A percentile compares a stretch with the other conserved stretches of the same genome.
Evolutionary conservation across 2,888 invertebrate genomes (phyloP).

Genomic region (Proisotoma minuta): DNA sequence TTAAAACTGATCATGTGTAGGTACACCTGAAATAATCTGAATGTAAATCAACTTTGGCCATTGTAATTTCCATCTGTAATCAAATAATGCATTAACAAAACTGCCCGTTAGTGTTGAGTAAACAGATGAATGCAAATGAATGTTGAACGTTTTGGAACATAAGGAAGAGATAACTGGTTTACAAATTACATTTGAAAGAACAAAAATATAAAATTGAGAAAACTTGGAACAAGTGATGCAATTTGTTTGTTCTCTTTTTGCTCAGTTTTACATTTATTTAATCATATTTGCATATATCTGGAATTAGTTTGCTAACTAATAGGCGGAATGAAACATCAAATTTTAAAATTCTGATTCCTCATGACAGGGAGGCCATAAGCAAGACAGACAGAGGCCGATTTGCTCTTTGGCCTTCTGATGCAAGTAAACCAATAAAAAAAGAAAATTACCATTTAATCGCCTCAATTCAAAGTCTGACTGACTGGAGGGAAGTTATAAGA

Average conservation of each 20-base stretch:
- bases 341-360: conserved; percentile 5
- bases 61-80: not conserved
- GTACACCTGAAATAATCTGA: too few species aligned
- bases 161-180: too few species aligned
- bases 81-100: not conserved
- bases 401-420: not conserved
- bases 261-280: conserved; percentile 14
- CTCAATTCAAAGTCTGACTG: conserved; percentile 2
- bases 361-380: not conserved
- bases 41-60: too few species aligned
- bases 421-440: not conserved
- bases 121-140: not conserved
- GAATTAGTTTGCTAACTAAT: conserved; percentile 10
- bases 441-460: not conserved
- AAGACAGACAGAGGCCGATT: not conserved
- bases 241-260: conserved; percentile 11
- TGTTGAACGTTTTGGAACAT: not conserved
- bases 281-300: conserved; percentile 13
- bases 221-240: too few species aligned
- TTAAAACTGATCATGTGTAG: too few species aligned
- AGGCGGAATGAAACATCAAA: conserved; percentile 6
- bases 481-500: too few species aligned
- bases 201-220: too few species aligned
- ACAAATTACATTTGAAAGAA: too few species aligned
- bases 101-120: not conserved